Conservation (phyloP, 2,888 invertebrate genomes). For the Pedicia rivosa region DNA sequence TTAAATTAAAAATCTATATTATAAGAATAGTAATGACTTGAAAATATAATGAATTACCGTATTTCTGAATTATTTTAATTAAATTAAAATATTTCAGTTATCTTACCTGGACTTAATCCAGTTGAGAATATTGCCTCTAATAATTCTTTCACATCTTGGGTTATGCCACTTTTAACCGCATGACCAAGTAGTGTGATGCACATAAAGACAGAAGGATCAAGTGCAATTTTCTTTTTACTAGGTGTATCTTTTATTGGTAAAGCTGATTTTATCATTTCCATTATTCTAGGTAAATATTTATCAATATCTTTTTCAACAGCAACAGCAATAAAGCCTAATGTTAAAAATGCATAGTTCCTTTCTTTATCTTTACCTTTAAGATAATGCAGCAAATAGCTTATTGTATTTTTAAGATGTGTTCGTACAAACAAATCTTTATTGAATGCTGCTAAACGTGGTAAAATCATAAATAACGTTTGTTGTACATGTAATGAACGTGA, state of each 20-base stretch:
- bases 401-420: conserved; percentile 55
- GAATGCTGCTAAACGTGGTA: conserved; percentile 90
- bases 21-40: no score
- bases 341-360: conserved; percentile 72
- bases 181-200: conserved; percentile 84
- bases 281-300: conserved; percentile 63
- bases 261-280: conserved; percentile 63
- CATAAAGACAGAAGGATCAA: conserved; percentile 83
- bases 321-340: conserved; percentile 79
- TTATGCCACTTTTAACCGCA: conserved; percentile 65
- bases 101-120: conserved; percentile 80
- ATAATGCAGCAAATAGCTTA: conserved; percentile 60
- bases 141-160: conserved; percentile 63
- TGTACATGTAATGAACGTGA: conserved; percentile 70
- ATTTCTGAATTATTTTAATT: no score
- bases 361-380: conserved; percentile 73
- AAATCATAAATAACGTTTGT: conserved; percentile 66
- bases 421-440: conserved; percentile 64
- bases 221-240: conserved; percentile 52
- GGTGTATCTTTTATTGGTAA: conserved; percentile 64
- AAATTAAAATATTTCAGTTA: no score
- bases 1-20: no score
- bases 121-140: conserved; percentile 86
- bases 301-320: conserved; percentile 73
- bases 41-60: no score